Conservation (phyloP, 2,113 vertebrate species). For the Raphicerus campestris region DNA sequence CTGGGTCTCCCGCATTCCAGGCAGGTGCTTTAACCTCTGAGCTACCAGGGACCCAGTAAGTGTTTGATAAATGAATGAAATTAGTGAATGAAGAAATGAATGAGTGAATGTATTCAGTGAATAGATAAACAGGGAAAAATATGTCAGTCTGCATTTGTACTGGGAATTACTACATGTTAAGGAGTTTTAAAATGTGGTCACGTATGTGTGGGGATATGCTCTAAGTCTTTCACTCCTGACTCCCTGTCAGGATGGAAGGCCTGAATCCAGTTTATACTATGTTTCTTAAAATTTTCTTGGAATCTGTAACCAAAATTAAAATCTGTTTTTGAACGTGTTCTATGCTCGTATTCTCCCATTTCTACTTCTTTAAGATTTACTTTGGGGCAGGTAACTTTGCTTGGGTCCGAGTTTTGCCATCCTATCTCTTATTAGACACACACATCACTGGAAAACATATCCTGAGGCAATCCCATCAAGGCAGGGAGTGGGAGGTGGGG, state of each 20-base stretch:
- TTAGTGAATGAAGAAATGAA: neutral
- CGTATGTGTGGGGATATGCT: neutral
- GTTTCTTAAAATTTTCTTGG: neutral
- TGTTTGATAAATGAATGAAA: neutral
- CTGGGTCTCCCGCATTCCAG: no score
- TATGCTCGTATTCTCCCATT: accelerated
- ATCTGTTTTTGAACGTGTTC: neutral
- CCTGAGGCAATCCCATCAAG: neutral
- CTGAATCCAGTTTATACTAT: neutral
- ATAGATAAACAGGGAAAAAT: neutral
- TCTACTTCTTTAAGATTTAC: neutral
- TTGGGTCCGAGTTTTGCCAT: constrained; percentile 66
- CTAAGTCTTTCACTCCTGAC: neutral
- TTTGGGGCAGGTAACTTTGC: constrained; percentile 38
- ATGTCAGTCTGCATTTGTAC: neutral
- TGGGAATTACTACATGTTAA: neutral
- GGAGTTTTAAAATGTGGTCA: neutral
- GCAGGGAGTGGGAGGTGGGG: neutral
- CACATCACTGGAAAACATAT: constrained; percentile 66
- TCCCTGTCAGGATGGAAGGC: neutral
- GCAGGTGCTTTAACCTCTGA: no score
- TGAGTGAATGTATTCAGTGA: neutral
- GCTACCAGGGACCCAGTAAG: neutral
- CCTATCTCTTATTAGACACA: constrained; percentile 70
- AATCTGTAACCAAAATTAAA: neutral